Evolutionary conservation across 2,888 invertebrate species (phyloP).

Genomic region (Troides aeacus): DNA sequence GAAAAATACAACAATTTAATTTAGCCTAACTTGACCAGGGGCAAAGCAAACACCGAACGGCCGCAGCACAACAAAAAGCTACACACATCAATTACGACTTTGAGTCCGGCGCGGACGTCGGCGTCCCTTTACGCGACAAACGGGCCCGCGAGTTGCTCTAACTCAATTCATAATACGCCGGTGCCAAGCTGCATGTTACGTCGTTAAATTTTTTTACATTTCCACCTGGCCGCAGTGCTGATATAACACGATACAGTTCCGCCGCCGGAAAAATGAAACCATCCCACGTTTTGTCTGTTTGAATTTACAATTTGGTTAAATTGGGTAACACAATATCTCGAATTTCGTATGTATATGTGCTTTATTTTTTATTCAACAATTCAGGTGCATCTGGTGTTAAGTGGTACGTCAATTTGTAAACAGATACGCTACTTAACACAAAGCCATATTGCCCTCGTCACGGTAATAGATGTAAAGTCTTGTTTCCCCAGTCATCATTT

Average conservation of each 20-base stretch:
- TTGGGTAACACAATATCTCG: slow-evolving; percentile 26
- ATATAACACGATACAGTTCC: slow-evolving; percentile 36
- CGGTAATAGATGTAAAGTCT: neutral
- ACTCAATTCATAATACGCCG: slow-evolving; percentile 66
- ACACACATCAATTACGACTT: slow-evolving; percentile 71
- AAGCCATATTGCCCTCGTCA: neutral
- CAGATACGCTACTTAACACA: neutral
- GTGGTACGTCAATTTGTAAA: neutral
- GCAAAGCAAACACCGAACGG: slow-evolving; percentile 61
- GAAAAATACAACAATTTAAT: slow-evolving; percentile 78
- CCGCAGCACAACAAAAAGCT: slow-evolving; percentile 63
- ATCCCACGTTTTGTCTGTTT: slow-evolving; percentile 36
- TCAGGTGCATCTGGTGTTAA: neutral
- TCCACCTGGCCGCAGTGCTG: slow-evolving; percentile 41
- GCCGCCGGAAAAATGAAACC: slow-evolving; percentile 38
- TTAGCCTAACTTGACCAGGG: slow-evolving; percentile 71
- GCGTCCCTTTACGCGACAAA: slow-evolving; percentile 54
- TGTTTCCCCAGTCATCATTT: neutral
- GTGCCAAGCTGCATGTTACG: slow-evolving; percentile 45
- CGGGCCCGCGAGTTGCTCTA: slow-evolving; percentile 60
- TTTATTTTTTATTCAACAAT: slow-evolving; percentile 1
- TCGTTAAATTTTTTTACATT: slow-evolving; percentile 57
- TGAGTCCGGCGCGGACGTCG: slow-evolving; percentile 43
- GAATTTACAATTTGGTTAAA: slow-evolving; percentile 30
- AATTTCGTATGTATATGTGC: slow-evolving; percentile 20